phyloP scores from a whole-genome alignment of 2,888 invertebrate species.

The Agonopterix subpropinquella region DNA sequence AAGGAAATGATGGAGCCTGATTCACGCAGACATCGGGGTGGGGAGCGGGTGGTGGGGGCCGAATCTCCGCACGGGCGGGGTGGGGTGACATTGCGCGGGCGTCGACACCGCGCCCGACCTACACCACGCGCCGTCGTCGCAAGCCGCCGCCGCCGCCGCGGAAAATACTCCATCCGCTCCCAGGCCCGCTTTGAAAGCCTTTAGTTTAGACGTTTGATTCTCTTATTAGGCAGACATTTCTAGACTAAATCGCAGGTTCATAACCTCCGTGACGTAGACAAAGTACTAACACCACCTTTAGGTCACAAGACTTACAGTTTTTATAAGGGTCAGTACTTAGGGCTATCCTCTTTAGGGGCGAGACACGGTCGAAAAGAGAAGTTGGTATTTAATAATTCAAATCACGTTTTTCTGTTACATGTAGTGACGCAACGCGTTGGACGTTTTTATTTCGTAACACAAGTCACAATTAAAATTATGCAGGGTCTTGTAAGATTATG shows the following conservation, averaged over 20 bases:
- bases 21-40: constrained; percentile 24
- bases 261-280: too few relatives aligned
- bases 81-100: constrained; percentile 66
- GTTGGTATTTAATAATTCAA: constrained; percentile 18
- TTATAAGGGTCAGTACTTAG: too few relatives aligned
- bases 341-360: too few relatives aligned
- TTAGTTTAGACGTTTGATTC: too few relatives aligned
- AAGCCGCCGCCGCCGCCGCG: constrained; percentile 27
- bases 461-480: neutral
- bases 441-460: constrained; percentile 6
- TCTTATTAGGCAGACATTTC: too few relatives aligned
- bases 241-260: too few relatives aligned
- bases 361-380: too few relatives aligned
- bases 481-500: too few relatives aligned
- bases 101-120: constrained; percentile 68
- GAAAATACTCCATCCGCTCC: constrained; percentile 9
- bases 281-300: too few relatives aligned
- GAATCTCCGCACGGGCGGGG: constrained; percentile 26
- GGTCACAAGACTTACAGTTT: too few relatives aligned
- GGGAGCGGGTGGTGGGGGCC: constrained; percentile 27
- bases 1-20: constrained; percentile 51
- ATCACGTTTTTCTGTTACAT: constrained; percentile 31
- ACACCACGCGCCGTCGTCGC: constrained; percentile 44
- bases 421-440: constrained; percentile 37
- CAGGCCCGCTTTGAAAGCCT: too few relatives aligned